Evolutionary conservation across 2,113 vertebrate species (phyloP), one percentile per base, ranked within the genome.

Genomic region (Brienomyrus brachyistius): DNA sequence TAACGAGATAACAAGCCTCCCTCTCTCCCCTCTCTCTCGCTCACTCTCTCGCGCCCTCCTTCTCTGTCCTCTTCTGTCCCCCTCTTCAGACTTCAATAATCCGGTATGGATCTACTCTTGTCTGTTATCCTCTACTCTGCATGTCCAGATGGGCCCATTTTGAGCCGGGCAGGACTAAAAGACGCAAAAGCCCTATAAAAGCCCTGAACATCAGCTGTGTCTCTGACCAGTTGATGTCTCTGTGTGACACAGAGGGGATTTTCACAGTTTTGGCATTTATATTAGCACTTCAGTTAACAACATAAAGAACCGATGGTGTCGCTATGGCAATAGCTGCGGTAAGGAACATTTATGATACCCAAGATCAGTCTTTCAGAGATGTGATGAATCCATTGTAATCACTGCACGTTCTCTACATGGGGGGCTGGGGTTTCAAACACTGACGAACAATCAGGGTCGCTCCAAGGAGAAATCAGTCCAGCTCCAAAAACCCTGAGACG

Each of bases 361-460:
- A 52, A 88, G 77, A 47, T 70, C 56, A 80, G 40, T 89, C 80
- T 83, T 85, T 89, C 52, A 66, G 45, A 90, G 86, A 89, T 80
- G 74, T 66, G 48, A 87, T 89, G 86, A 80, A 89, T 87, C 56
- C 88, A 88, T 92, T 91, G 90, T 86, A 50, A 70, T 51, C 45
- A 5, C 88, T 48, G 83, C 83, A 83, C 47, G 74, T 87, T 88
- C 91, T 80, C 84, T 91, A 90, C 92, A 94, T 77, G 87, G 50
- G 23, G 80, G n/a, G 48, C 45, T 27, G 88, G 56, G 83, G 83
- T 80, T 85, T 40, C 31, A 45, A 89, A 66, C 86, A n/a, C 43
- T 27, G 21, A 85, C 66, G 48, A 89, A 89, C 85, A 48, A 74
- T 74, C 86, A 15, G 19, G 54, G 45, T 54, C 31, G 1, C 43